Conservation (phyloP, 2,113 vertebrate genomes). For the Panthera leo region DNA sequence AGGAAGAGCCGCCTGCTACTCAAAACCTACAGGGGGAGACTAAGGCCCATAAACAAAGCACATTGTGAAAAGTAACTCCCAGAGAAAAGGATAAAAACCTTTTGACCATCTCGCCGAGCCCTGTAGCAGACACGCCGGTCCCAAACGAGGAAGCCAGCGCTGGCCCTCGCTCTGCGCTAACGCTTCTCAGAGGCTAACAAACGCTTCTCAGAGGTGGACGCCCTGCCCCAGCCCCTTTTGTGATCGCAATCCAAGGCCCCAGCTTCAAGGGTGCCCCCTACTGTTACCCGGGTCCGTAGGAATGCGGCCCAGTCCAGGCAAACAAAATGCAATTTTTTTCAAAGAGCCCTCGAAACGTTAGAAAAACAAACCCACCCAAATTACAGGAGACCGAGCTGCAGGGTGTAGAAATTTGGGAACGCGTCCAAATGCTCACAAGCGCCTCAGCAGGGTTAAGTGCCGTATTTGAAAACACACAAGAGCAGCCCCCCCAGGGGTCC, state of each 20-base stretch:
- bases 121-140: not conserved
- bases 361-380: not conserved
- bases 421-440: not conserved
- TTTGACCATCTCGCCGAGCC: rapidly evolving
- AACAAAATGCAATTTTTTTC: not conserved
- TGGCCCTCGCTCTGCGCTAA: not conserved
- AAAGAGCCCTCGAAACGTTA: not conserved
- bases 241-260: not conserved
- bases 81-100: not conserved
- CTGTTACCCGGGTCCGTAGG: rapidly evolving
- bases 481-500: too few species aligned
- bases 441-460: rapidly evolving
- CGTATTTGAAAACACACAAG: rapidly evolving
- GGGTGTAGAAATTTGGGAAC: too few species aligned
- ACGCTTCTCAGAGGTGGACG: rapidly evolving
- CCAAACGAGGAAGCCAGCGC: rapidly evolving
- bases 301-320: not conserved
- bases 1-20: conserved; percentile 5
- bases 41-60: not conserved
- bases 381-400: not conserved
- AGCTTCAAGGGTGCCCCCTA: not conserved
- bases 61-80: not conserved
- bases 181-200: too few species aligned
- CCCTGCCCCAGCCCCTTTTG: not conserved
- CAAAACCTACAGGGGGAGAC: not conserved